phyloP scores from a whole-genome alignment of 2,113 vertebrate genomes.

The Calonectris borealis region DNA sequence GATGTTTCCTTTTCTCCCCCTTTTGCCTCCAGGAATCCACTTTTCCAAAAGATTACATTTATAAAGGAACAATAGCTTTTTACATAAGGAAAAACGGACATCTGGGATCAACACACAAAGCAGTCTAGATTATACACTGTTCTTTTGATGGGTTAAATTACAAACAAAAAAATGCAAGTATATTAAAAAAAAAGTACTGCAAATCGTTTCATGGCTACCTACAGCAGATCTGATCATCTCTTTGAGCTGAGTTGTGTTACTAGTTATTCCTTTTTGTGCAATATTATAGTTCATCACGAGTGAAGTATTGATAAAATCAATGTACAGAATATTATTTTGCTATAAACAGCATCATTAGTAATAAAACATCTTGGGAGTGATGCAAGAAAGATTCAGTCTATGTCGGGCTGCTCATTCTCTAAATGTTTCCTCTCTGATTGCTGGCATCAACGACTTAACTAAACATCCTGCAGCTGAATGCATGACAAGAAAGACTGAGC shows the following conservation, averaged over 20 bases:
- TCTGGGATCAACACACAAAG: slow-evolving; percentile 42
- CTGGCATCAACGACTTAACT: slow-evolving; percentile 55
- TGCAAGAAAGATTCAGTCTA: background rate
- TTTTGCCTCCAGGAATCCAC: slow-evolving; percentile 33
- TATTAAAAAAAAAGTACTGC: slow-evolving; percentile 23
- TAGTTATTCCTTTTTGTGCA: slow-evolving; percentile 58
- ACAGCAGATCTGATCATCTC: slow-evolving; percentile 12
- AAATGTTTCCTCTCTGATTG: background rate
- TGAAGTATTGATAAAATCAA: slow-evolving; percentile 64
- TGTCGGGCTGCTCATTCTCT: background rate
- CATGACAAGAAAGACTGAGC: slow-evolving; percentile 11
- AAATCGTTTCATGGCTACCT: slow-evolving; percentile 31
- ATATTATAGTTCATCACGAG: slow-evolving; percentile 17
- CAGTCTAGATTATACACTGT: slow-evolving; percentile 7
- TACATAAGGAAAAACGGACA: slow-evolving; percentile 46
- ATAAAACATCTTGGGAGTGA: slow-evolving; percentile 34
- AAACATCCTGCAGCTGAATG: background rate
- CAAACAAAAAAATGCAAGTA: slow-evolving; percentile 45
- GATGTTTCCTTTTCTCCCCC: background rate
- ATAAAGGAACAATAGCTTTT: slow-evolving; percentile 39
- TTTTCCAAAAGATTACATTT: slow-evolving; percentile 58
- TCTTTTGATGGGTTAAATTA: slow-evolving; percentile 27
- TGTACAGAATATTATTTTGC: slow-evolving; percentile 54
- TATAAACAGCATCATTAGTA: slow-evolving; percentile 49
- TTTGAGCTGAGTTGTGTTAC: slow-evolving; percentile 45